Percentiles rank a stretch among this genome's conserved stretches.
These are phyloP conservation scores for Hanleya hanleyi DNA, from an alignment of 2,888 invertebrate genomes.

Conservation along the genomic window DNA sequence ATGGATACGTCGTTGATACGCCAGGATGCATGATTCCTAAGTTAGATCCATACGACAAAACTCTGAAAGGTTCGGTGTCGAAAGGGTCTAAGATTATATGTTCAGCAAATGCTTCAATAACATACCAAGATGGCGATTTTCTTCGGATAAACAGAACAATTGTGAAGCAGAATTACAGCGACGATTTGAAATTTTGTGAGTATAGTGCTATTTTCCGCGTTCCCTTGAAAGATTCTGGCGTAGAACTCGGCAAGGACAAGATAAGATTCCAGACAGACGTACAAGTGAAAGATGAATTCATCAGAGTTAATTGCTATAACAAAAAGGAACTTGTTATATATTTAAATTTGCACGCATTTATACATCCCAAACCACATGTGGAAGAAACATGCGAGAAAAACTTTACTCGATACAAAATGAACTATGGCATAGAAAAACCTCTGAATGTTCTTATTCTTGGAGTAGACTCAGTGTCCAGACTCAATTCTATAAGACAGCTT, in stretches of 20 bases:
- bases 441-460: conserved; percentile 86
- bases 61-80: neutral
- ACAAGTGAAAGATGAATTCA: neutral
- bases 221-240: neutral
- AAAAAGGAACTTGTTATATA: conserved; percentile 29
- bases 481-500: conserved; percentile 89
- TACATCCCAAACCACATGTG: conserved; percentile 25
- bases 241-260: neutral
- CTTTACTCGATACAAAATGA: neutral
- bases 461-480: conserved; percentile 87
- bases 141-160: neutral
- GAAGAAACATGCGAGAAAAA: neutral
- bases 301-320: conserved; percentile 41
- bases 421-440: neutral
- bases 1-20: neutral
- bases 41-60: neutral
- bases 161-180: neutral
- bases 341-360: conserved; percentile 42
- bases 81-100: neutral
- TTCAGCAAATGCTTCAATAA: neutral
- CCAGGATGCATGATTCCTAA: neutral
- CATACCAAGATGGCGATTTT: neutral
- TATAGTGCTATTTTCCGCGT: neutral
- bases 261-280: neutral
- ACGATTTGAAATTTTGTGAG: too few relatives aligned